Evolutionary conservation across 2,113 vertebrate species (phyloP).

Genomic region (Forbesichthys agassizii): DNA sequence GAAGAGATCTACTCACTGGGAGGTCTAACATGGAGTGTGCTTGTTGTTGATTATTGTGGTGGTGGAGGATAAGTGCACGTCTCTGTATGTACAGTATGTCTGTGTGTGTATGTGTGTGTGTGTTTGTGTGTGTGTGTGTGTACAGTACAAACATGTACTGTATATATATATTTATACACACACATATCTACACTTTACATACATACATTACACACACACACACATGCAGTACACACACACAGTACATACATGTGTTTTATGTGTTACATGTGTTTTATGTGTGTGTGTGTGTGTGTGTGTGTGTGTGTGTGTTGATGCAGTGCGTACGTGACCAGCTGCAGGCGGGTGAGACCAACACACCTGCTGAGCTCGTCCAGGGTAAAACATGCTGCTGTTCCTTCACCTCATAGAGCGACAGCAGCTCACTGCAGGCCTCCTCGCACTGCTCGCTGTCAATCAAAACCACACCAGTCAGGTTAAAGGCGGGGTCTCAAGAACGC

Average conservation of each 20-base stretch:
- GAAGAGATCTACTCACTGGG: slow-evolving; percentile 25
- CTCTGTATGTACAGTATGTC: background rate
- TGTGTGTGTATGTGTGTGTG: slow-evolving; percentile 7
- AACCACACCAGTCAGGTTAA: slow-evolving; percentile 23
- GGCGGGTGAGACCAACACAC: slow-evolving; percentile 45
- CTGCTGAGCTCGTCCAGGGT: slow-evolving; percentile 51
- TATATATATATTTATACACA: too few relatives aligned
- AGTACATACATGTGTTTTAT: background rate
- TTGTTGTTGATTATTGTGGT: background rate
- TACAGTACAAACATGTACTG: background rate
- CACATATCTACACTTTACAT: background rate
- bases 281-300: background rate
- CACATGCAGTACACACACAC: too few relatives aligned
- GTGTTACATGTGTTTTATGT: background rate
- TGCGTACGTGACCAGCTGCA: background rate
- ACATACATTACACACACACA: background rate
- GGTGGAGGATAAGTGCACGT: background rate
- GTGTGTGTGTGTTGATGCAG: slow-evolving; percentile 3
- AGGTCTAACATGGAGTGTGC: background rate
- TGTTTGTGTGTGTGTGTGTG: slow-evolving; percentile 8
- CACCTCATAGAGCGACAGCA: slow-evolving; percentile 72
- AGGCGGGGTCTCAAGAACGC: background rate
- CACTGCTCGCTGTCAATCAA: slow-evolving; percentile 81
- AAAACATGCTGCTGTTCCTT: slow-evolving; percentile 52
- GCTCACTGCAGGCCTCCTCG: slow-evolving; percentile 77